Conservation (phyloP, 2,113 vertebrate species). For the Anoura caudifer region DNA sequence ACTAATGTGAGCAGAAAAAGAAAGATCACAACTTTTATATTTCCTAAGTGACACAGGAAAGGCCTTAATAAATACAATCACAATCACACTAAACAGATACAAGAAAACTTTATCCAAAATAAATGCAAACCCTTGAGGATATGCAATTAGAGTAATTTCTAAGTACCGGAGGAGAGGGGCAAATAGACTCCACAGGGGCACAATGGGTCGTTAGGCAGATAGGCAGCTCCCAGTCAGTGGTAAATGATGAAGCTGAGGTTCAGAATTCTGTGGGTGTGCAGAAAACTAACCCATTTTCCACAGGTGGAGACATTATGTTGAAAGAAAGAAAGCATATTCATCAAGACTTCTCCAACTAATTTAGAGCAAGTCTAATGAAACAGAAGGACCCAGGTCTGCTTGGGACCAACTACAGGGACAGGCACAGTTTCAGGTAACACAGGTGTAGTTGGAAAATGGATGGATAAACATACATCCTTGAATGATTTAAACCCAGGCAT, state of each 20-base stretch:
- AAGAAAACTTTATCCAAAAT: constrained; percentile 35
- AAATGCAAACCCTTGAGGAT: not conserved
- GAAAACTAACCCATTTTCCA: not conserved
- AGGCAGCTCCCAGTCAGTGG: not conserved
- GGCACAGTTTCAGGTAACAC: not conserved
- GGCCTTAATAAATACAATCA: not conserved
- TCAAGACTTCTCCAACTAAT: not conserved
- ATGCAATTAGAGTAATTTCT: constrained; percentile 44
- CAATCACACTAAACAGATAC: not conserved
- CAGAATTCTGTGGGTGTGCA: not conserved
- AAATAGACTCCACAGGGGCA: not conserved
- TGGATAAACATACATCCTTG: not conserved
- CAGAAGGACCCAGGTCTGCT: not conserved
- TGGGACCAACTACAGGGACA: not conserved
- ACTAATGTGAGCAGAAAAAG: not conserved
- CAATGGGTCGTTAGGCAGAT: not conserved
- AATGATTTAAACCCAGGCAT: not conserved
- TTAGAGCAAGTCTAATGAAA: not conserved
- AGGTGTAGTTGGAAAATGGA: not conserved
- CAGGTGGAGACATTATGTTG: not conserved
- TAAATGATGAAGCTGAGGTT: not conserved
- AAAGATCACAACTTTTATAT: not conserved
- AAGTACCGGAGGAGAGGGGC: not conserved
- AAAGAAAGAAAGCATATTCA: not conserved
- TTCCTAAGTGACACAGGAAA: not conserved